Percentiles rank a stretch among this genome's conserved stretches.
phyloP scores from a whole-genome alignment of 2,113 vertebrate genomes.

The Motacilla tschutschensis region DNA sequence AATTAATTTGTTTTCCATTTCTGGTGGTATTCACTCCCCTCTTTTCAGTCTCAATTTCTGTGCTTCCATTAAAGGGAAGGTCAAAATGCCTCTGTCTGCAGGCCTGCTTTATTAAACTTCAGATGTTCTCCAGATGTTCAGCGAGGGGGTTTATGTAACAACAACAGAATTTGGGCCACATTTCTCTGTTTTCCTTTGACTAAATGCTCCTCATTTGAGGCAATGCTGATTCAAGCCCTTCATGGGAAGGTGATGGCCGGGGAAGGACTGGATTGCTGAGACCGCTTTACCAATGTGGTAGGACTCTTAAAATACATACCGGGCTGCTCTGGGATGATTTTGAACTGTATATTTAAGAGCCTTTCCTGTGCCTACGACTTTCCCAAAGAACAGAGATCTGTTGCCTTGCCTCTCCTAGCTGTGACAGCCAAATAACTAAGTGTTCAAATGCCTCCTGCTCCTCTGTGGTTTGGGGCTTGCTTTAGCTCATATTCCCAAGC shows the following conservation, averaged over 20 bases:
- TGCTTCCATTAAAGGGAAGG: conserved; percentile 24
- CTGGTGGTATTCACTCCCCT: background rate
- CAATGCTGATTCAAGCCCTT: background rate
- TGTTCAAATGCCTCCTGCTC: background rate
- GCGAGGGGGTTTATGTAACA: background rate
- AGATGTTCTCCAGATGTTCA: conserved; percentile 61
- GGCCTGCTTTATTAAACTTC: conserved; percentile 36
- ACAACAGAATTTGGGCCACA: background rate
- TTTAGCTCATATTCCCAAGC: background rate
- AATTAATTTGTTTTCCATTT: background rate
- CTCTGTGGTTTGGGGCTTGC: background rate
- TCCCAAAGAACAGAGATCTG: background rate
- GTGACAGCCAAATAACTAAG: background rate
- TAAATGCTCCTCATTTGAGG: background rate
- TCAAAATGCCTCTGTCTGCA: conserved; percentile 29
- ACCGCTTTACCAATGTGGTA: background rate
- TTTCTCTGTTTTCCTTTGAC: conserved; percentile 22
- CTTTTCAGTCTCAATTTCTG: background rate
- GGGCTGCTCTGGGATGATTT: background rate
- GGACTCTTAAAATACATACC: background rate
- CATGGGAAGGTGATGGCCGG: background rate
- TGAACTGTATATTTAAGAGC: background rate
- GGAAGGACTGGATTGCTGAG: background rate
- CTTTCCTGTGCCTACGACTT: background rate
- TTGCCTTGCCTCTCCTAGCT: background rate